phyloP scores from a whole-genome alignment of 2,113 vertebrate genomes.

The Naja naja region DNA sequence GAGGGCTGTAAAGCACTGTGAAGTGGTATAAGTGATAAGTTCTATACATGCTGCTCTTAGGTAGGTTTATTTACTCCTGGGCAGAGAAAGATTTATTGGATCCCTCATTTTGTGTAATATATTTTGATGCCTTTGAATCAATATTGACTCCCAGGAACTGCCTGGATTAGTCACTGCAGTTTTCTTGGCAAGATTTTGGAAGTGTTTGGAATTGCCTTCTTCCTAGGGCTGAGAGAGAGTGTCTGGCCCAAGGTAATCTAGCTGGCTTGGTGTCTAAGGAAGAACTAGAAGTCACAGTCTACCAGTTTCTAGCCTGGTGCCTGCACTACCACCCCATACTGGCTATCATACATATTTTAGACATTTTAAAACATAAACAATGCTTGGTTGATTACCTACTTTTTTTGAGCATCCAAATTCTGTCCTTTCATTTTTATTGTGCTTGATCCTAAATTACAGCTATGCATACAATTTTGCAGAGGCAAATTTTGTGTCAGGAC shows the following conservation, averaged over 20 bases:
- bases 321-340: no score
- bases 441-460: neutral
- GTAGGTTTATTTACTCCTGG: neutral
- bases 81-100: neutral
- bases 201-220: neutral
- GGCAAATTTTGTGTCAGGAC: conserved; percentile 6
- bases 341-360: neutral
- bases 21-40: no score
- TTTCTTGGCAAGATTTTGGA: neutral
- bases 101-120: no score
- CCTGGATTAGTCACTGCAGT: neutral
- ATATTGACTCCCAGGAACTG: neutral
- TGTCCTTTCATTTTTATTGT: neutral
- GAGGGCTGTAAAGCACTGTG: no score
- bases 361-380: neutral
- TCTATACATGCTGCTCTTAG: no score
- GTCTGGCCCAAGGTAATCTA: no score
- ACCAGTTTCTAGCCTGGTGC: no score
- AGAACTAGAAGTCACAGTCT: no score
- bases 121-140: neutral
- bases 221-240: no score
- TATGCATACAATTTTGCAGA: neutral
- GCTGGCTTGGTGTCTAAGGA: no score
- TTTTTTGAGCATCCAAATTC: neutral
- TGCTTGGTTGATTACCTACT: neutral